Evolutionary conservation across 92 coral and sea anemone genomes (phyloP), one percentile per base, ranked within the genome.

Genomic region (Siderastrea radians): DNA sequence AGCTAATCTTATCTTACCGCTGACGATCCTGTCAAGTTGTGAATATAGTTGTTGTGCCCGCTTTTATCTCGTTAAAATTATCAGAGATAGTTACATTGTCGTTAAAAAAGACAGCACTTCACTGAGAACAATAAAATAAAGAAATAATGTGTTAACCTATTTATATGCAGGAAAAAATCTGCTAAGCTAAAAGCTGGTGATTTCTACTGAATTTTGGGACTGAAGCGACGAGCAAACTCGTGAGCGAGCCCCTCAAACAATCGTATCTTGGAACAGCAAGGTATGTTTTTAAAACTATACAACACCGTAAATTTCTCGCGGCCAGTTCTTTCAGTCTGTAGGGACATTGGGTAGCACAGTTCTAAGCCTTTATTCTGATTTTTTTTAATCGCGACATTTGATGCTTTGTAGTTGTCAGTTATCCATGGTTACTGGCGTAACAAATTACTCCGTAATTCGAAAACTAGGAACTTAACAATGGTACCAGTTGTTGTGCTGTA

Each of bases 21-120:
- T n/a, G n/a, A n/a, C n/a, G n/a, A 38, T 67, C 50, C 47, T 67
- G 50, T 55, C 38, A 26, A 55, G 43, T 26, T 43, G 17, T 26
- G 50, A 75, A 55, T 12, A 57, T 13, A 38, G 62, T 43, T 26
- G 15, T 55, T 43, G 49, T 46, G 79, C 63, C 49, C 55, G 49
- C 64, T 15, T 78, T 59, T 80, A 54, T 52, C 54, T 81, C 85
- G 55, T 81, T 70, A 81, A 60, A 55, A 55, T 52, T 63, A 38
- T 54, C 66, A 45, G 26, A n/a, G 14, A 45, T 45, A 69, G 14
- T 68, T 81, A 46, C 69, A 68, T 81, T 81, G 76, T 54, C 62
- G 7, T 55, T 44, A n/a, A 54, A 81, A 54, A 26, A 66, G 16
- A 68, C 49, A 54, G 55, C 57, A 44, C 53, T 81, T 68, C 14